These are phyloP conservation scores for Paraplagusia blochii DNA, from an alignment of 2,113 vertebrate species.

Conservation along the genomic window DNA sequence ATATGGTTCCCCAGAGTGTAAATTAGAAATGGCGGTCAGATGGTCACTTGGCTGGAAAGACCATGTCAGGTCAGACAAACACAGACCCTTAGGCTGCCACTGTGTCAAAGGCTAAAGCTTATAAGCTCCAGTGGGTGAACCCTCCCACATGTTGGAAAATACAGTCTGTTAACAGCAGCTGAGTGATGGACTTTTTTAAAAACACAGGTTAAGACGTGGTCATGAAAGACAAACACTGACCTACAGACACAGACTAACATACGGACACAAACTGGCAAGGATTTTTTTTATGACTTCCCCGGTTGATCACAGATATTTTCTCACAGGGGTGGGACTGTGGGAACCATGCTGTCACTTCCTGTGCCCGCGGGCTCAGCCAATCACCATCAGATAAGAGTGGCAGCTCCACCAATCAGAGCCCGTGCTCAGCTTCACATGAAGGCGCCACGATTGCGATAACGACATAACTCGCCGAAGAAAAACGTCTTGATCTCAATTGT, in stretches of 20 bases:
- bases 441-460: constrained; percentile 60
- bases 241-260: constrained; percentile 1
- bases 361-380: constrained; percentile 72
- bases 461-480: constrained; percentile 65
- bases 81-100: constrained; percentile 30
- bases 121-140: constrained; percentile 22
- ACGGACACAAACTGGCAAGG: background rate
- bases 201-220: background rate
- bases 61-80: constrained; percentile 57
- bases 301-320: constrained; percentile 40
- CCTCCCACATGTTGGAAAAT: constrained; percentile 23
- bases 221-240: constrained; percentile 9
- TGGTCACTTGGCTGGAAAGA: constrained; percentile 28
- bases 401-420: constrained; percentile 65
- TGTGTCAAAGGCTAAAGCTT: constrained; percentile 41
- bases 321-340: constrained; percentile 73
- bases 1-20: constrained; percentile 4
- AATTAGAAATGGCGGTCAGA: constrained; percentile 12
- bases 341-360: constrained; percentile 78
- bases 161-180: constrained; percentile 5
- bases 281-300: background rate
- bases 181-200: background rate
- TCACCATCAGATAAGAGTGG: constrained; percentile 75
- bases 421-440: constrained; percentile 42
- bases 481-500: constrained; percentile 76